A percentile compares a stretch with the other conserved stretches of the same genome.
phyloP scores from a whole-genome alignment of 2,888 invertebrate genomes.

The Lycocerus yunnanus region DNA sequence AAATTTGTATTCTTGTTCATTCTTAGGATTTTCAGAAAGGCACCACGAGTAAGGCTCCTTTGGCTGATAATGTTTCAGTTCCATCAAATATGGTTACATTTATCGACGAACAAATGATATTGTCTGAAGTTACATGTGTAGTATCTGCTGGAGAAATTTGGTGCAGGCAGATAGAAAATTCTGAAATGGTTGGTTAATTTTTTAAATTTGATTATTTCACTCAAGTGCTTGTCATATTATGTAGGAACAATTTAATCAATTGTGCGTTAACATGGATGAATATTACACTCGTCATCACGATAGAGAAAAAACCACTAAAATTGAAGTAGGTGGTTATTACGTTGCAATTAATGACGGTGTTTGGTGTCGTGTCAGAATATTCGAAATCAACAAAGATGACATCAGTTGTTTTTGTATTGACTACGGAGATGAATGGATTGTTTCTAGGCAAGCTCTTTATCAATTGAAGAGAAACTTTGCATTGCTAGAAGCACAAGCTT shows the following conservation, averaged over 20 bases:
- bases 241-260: conserved; percentile 52
- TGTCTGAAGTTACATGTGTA: conserved; percentile 54
- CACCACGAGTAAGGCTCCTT: conserved; percentile 3
- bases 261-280: conserved; percentile 34
- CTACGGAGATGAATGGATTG: conserved; percentile 70
- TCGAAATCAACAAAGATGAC: conserved; percentile 41
- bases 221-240: neutral
- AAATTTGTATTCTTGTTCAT: conserved; percentile 21
- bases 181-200: conserved; percentile 55
- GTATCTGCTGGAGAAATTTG: conserved; percentile 58
- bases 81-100: conserved; percentile 51
- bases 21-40: conserved; percentile 53
- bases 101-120: conserved; percentile 52
- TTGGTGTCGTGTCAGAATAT: conserved; percentile 57
- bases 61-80: conserved; percentile 45
- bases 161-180: conserved; percentile 58
- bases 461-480: conserved; percentile 68
- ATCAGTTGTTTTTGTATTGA: conserved; percentile 72
- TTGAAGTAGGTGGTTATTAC: conserved; percentile 55
- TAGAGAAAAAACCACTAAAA: conserved; percentile 25
- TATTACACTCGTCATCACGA: conserved; percentile 3
- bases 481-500: conserved; percentile 72
- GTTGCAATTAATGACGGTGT: conserved; percentile 51
- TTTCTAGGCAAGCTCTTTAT: conserved; percentile 61
- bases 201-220: neutral